These are phyloP conservation scores for Channa striata DNA, from an alignment of 2,797 vertebrate genomes.

Conservation along the genomic window DNA sequence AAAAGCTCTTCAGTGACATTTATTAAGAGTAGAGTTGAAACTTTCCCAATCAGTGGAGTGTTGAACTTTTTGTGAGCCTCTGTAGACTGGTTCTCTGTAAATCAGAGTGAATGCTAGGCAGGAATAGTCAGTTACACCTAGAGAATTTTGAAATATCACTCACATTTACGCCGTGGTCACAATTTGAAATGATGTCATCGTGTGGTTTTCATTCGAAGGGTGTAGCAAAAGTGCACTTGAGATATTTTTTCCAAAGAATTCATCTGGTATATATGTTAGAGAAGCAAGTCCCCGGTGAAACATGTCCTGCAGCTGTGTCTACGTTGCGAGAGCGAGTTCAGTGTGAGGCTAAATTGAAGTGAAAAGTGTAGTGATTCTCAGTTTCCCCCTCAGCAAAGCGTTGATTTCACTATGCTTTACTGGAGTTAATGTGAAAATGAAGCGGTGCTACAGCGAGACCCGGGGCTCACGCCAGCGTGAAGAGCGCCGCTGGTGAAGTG, in stretches of 20 bases:
- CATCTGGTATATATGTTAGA: slow-evolving; percentile 43
- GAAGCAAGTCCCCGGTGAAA: slow-evolving; percentile 49
- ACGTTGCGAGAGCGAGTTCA: slow-evolving; percentile 55
- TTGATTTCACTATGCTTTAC: slow-evolving; percentile 76
- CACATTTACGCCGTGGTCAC: not conserved
- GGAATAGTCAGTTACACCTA: not conserved
- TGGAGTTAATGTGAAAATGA: slow-evolving; percentile 82
- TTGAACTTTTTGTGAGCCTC: slow-evolving; percentile 15
- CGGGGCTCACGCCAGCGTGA: slow-evolving; percentile 65
- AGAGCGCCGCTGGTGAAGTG: slow-evolving; percentile 74
- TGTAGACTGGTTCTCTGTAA: slow-evolving; percentile 1
- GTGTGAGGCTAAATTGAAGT: slow-evolving; percentile 66
- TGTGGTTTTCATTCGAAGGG: slow-evolving; percentile 20
- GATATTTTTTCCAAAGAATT: slow-evolving; percentile 18
- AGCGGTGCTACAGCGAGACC: slow-evolving; percentile 71
- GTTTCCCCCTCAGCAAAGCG: slow-evolving; percentile 37
- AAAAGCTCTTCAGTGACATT: slow-evolving; percentile 56
- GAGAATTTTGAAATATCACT: not conserved
- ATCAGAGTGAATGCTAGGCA: not conserved
- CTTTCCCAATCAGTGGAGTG: slow-evolving; percentile 37
- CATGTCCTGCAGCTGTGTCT: slow-evolving; percentile 64
- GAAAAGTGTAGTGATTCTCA: slow-evolving; percentile 64
- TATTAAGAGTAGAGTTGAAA: slow-evolving; percentile 37
- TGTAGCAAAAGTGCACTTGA: slow-evolving; percentile 9
- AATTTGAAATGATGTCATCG: slow-evolving; percentile 27